These are phyloP conservation scores for Cynaeus angustus DNA, from an alignment of 2,888 invertebrate species.

Conservation along the genomic window DNA sequence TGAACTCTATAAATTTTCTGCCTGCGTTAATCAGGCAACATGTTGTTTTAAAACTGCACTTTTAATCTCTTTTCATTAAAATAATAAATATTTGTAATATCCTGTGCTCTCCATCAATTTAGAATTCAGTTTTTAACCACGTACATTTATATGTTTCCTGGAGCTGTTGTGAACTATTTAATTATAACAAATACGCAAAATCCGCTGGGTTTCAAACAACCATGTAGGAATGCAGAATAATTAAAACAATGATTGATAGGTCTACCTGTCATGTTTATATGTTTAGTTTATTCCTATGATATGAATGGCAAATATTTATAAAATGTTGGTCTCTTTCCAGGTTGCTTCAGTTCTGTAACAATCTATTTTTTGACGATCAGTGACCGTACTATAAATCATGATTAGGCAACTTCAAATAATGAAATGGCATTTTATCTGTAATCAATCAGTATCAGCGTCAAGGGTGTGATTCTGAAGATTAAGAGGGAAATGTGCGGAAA, in stretches of 20 bases:
- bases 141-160: constrained; percentile 1
- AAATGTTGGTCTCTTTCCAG: constrained; percentile 41
- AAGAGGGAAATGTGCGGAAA: constrained; percentile 27
- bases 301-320: constrained; percentile 28
- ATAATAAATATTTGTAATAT: constrained; percentile 41
- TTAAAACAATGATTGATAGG: constrained; percentile 37
- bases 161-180: neutral
- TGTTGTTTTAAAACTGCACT: constrained; percentile 16
- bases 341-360: neutral
- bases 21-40: constrained; percentile 19
- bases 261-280: constrained; percentile 35
- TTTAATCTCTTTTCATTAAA: constrained; percentile 33
- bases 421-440: constrained; percentile 41
- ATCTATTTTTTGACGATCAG: constrained; percentile 25
- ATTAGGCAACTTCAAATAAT: constrained; percentile 38
- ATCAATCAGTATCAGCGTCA: constrained; percentile 48
- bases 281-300: constrained; percentile 42
- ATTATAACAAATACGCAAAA: constrained; percentile 30
- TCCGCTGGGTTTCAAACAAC: constrained; percentile 13
- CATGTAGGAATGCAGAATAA: constrained; percentile 24
- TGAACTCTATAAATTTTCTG: constrained; percentile 35
- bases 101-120: constrained; percentile 5
- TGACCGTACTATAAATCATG: constrained; percentile 41
- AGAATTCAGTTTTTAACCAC: neutral
- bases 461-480: constrained; percentile 34